Evolutionary conservation across 2,113 vertebrate genomes (phyloP).

Genomic region (Sapayoa aenigma): DNA sequence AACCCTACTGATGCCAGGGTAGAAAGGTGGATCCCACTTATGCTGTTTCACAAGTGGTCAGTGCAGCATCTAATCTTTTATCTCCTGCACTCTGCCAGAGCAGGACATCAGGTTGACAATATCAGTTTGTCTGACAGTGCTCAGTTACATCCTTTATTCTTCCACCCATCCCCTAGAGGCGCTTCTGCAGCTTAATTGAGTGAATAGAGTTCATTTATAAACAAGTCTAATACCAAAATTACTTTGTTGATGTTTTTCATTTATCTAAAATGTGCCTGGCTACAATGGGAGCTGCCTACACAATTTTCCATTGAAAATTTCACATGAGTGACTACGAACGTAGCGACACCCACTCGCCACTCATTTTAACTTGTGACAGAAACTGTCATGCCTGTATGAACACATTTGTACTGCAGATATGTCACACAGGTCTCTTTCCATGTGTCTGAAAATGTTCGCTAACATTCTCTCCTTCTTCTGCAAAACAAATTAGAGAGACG

Average conservation of each 20-base stretch:
- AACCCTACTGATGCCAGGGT: rapidly evolving
- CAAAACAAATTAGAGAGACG: background rate
- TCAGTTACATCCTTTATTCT: background rate
- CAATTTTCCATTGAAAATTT: slow-evolving; percentile 67
- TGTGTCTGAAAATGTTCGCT: slow-evolving; percentile 15
- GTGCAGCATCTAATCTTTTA: background rate
- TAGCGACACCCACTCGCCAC: slow-evolving; percentile 54
- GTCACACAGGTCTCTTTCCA: slow-evolving; percentile 52
- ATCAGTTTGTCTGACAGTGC: background rate
- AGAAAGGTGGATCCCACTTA: background rate
- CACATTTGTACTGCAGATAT: slow-evolving; percentile 57
- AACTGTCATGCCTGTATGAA: slow-evolving; percentile 65
- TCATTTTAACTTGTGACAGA: slow-evolving; percentile 64
- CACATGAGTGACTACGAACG: slow-evolving; percentile 38
- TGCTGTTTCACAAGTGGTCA: background rate
- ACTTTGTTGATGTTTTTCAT: slow-evolving; percentile 61
- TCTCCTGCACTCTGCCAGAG: background rate
- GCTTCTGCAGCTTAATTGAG: background rate
- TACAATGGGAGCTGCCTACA: slow-evolving; percentile 66
- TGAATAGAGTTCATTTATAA: slow-evolving; percentile 24
- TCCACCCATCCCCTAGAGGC: background rate
- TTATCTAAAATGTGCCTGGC: slow-evolving; percentile 42
- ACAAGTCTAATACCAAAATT: slow-evolving; percentile 31
- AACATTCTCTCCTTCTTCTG: background rate
- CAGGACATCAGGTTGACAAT: background rate